Percentiles rank a stretch among this genome's conserved stretches.
phyloP scores from a whole-genome alignment of 2,888 invertebrate genomes.

The Eretmocerus hayati region DNA sequence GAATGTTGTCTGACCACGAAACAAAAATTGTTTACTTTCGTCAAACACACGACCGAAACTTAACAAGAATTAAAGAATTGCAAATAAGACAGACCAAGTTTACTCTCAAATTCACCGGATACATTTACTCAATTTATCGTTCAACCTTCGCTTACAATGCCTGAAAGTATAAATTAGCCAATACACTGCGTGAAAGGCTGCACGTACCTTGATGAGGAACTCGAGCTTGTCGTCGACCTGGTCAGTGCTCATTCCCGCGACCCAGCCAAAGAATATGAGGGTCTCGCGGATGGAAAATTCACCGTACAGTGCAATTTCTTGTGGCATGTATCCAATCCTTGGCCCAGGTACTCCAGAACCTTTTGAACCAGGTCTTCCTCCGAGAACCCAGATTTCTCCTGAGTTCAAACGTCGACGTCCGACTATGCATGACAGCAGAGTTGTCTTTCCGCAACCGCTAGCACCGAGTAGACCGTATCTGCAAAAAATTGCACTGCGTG shows the following conservation, averaged over 20 bases:
- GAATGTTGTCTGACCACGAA: too few relatives aligned
- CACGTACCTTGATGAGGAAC: conserved; percentile 62
- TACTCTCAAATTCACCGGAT: not conserved
- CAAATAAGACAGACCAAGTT: not conserved
- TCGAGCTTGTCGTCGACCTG: conserved; percentile 64
- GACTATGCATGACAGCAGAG: conserved; percentile 76
- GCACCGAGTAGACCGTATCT: conserved; percentile 87
- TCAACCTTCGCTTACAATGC: not conserved
- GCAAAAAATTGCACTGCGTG: too few relatives aligned
- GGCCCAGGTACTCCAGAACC: conserved; percentile 66
- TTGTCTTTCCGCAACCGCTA: conserved; percentile 87
- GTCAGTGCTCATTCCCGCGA: conserved; percentile 65
- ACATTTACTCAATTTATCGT: not conserved
- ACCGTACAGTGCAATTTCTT: conserved; percentile 73
- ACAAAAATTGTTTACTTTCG: too few relatives aligned
- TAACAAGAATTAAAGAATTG: too few relatives aligned
- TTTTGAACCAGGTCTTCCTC: conserved; percentile 59
- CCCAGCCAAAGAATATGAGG: conserved; percentile 76
- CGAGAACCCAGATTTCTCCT: conserved; percentile 71
- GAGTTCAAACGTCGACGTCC: conserved; percentile 68
- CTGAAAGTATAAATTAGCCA: not conserved
- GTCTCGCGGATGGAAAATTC: conserved; percentile 81
- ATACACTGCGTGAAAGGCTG: too few relatives aligned
- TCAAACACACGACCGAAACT: too few relatives aligned
- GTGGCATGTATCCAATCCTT: conserved; percentile 84